Evolutionary conservation across 2,797 vertebrate genomes (phyloP).

Genomic region (Amniataba percoides): DNA sequence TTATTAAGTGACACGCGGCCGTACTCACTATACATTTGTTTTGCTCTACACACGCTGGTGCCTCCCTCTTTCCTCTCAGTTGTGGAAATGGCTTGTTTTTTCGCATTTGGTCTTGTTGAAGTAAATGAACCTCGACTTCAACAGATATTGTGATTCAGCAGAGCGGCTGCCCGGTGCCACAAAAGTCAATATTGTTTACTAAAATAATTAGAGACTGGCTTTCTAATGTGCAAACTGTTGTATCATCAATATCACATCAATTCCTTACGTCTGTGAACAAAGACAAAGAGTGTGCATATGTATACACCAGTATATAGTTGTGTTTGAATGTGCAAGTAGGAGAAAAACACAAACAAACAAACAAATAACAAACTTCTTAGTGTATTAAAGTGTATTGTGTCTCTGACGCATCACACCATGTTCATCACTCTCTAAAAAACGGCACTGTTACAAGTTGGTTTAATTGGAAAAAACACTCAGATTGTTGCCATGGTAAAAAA

Average conservation of each 20-base stretch:
- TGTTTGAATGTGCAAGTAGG: not conserved
- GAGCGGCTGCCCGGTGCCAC: constrained; percentile 37
- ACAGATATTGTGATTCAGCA: constrained; percentile 56
- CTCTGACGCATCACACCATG: not conserved
- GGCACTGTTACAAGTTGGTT: not conserved
- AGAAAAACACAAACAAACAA: not conserved
- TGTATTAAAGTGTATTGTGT: not conserved
- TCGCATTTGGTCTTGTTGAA: constrained; percentile 31
- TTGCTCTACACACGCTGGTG: not conserved
- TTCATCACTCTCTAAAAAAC: not conserved
- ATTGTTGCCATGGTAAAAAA: not conserved
- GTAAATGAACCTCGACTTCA: constrained; percentile 59
- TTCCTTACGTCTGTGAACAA: constrained; percentile 1
- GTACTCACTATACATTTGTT: not conserved
- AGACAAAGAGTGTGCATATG: not conserved
- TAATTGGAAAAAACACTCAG: not conserved
- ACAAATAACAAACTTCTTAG: not conserved
- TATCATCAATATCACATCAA: constrained; percentile 45
- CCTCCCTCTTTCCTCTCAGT: not conserved
- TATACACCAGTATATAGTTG: not conserved
- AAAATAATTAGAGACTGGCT: constrained; percentile 56
- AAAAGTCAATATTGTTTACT: constrained; percentile 61
- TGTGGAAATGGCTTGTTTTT: constrained; percentile 23
- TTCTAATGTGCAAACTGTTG: constrained; percentile 53
- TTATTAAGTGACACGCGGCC: not conserved